Evolutionary conservation across 2,113 vertebrate genomes (phyloP).

Genomic region (Crotalus horridus): DNA sequence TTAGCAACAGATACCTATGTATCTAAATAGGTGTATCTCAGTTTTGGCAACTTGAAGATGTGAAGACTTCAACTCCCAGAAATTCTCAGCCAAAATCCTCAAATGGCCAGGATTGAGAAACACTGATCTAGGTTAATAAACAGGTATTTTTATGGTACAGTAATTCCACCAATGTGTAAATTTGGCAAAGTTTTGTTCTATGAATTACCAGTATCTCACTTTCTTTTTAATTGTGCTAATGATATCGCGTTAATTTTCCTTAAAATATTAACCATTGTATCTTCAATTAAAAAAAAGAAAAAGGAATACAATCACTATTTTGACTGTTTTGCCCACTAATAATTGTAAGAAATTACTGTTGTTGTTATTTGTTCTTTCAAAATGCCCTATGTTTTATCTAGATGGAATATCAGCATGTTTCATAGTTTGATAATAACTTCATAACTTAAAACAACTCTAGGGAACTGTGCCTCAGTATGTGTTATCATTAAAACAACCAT

Average conservation of each 20-base stretch:
- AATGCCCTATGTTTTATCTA: conserved; percentile 4
- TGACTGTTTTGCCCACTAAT: background rate
- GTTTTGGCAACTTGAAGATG: background rate
- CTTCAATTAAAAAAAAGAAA: background rate
- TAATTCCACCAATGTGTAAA: background rate
- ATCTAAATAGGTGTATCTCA: background rate
- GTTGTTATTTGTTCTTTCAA: conserved; percentile 1
- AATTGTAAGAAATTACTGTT: background rate
- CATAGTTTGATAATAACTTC: conserved; percentile 4
- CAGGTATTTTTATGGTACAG: background rate
- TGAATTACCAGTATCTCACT: background rate
- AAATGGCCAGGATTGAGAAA: background rate
- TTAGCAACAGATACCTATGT: background rate
- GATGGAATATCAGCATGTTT: background rate
- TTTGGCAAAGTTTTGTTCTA: background rate
- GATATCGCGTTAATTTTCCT: background rate
- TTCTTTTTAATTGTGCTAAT: background rate
- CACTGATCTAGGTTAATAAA: background rate
- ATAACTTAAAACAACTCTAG: background rate
- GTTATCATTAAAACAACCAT: conserved; percentile 33
- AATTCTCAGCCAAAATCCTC: background rate
- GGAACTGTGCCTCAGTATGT: background rate
- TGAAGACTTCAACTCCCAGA: background rate
- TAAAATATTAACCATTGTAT: background rate
- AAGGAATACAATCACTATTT: background rate